Evolutionary conservation across 2,888 invertebrate genomes (phyloP), one percentile per base, ranked within the genome.

Genomic region (Globia sparganii): DNA sequence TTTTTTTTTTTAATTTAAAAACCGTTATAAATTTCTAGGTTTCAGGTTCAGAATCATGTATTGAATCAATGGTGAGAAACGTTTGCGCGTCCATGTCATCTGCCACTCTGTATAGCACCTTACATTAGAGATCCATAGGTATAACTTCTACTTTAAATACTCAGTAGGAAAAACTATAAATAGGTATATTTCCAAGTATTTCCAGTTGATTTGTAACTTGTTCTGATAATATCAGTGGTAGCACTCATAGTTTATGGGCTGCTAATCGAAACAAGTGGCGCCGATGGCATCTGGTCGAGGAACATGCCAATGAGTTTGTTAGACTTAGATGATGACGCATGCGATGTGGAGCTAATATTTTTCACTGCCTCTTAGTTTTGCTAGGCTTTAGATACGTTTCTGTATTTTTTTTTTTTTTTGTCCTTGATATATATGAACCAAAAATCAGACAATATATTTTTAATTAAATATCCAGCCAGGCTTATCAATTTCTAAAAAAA

Each of bases 211-310:
- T 61, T 18, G 53, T 71, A 59, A 66, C 72, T 84, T 34, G 58
- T 81, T 74, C 69, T 43, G 49, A 59, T 49, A 77, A 77, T 65
- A 84, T 83, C 85, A 56, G 59, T 78, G 21, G 40, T 18, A 62
- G 49, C 75, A 73, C 59, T 76, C 72, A 71, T 73, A 34, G 40
- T 64, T 67, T 72, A 69, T 62, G 61, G 62, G 37, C 69, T 75
- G 68, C 53, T 75, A 80, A 81, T 81, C 64, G 70, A 72, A 65
- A 37, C 40, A 49, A 70, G 58, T 76, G 81, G 81, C 85, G 85
- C 83, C 83, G 67, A 43, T 58, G 69, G 58, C 69, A 83, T 46
- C 37, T 73, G 71, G 46, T 62, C 21, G 61, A 58, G 4, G 58
- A 71, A 58, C 65, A 25, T 70, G 73, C 58, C 65, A 69, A 62